phyloP scores from a whole-genome alignment of 2,113 vertebrate genomes.

The Pogona vitticeps region DNA sequence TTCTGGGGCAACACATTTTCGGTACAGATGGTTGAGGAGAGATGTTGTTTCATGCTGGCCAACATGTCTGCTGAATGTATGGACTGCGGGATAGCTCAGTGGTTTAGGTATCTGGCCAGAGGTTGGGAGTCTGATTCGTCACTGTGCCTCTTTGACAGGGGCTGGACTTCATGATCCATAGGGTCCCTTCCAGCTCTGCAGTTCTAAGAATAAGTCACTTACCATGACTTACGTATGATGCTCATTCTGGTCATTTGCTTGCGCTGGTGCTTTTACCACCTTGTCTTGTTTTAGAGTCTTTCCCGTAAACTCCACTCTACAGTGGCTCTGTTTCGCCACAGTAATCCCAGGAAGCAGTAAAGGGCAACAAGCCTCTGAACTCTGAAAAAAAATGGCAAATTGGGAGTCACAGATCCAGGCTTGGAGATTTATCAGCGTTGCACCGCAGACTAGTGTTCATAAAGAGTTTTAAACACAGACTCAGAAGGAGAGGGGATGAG shows the following conservation, averaged over 20 bases:
- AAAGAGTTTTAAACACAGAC: conserved; percentile 67
- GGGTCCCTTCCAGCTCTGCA: too few relatives aligned
- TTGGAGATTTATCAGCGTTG: conserved; percentile 56
- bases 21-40: background rate
- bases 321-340: conserved; percentile 32
- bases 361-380: conserved; percentile 53
- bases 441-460: conserved; percentile 64
- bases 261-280: background rate
- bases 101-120: too few relatives aligned
- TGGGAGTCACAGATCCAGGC: conserved; percentile 45
- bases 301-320: background rate
- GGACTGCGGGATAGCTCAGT: too few relatives aligned
- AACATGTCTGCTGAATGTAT: background rate
- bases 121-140: too few relatives aligned
- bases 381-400: conserved; percentile 55
- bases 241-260: background rate
- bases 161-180: too few relatives aligned
- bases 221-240: background rate
- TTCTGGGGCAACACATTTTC: background rate
- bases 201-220: too few relatives aligned
- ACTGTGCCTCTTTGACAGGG: too few relatives aligned
- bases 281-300: conserved; percentile 18
- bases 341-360: conserved; percentile 39
- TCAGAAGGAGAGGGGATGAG: conserved; percentile 69
- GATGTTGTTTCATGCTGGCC: background rate